phyloP scores from a whole-genome alignment of 2,888 invertebrate genomes.

The Cataglyphis altisquamis region DNA sequence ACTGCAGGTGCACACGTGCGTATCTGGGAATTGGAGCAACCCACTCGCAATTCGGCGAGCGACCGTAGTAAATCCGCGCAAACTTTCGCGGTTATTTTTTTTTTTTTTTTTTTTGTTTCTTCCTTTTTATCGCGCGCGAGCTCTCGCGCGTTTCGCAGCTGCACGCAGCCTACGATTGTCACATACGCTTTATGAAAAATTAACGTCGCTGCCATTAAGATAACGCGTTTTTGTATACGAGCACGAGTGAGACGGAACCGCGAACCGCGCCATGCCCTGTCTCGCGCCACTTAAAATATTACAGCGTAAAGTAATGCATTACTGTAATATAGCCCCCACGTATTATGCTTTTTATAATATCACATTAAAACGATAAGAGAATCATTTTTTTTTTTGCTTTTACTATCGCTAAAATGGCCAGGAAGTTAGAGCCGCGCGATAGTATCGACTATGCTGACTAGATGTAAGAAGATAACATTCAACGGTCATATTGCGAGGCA shows the following conservation, averaged over 20 bases:
- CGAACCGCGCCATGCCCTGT: slow-evolving; percentile 12
- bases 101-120: slow-evolving; percentile 21
- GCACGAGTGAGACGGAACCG: slow-evolving; percentile 22
- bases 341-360: slow-evolving; percentile 52
- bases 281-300: slow-evolving; percentile 59
- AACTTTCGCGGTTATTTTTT: slow-evolving; percentile 46
- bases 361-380: slow-evolving; percentile 52
- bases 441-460: background rate
- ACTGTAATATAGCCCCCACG: slow-evolving; percentile 56
- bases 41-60: slow-evolving; percentile 35
- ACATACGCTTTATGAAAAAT: slow-evolving; percentile 51
- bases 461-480: background rate
- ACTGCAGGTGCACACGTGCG: slow-evolving; percentile 36
- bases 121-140: slow-evolving; percentile 14
- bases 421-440: slow-evolving; percentile 13
- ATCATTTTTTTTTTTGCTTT: slow-evolving; percentile 47
- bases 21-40: slow-evolving; percentile 49
- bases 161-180: slow-evolving; percentile 46
- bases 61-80: slow-evolving; percentile 53
- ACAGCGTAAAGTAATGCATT: slow-evolving; percentile 62
- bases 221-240: slow-evolving; percentile 40
- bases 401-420: slow-evolving; percentile 12
- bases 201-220: slow-evolving; percentile 52
- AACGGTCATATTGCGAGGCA: slow-evolving; percentile 9
- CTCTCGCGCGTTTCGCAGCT: slow-evolving; percentile 7